phyloP scores from a whole-genome alignment of 2,888 invertebrate species.

The Alentia gelatinosa region DNA sequence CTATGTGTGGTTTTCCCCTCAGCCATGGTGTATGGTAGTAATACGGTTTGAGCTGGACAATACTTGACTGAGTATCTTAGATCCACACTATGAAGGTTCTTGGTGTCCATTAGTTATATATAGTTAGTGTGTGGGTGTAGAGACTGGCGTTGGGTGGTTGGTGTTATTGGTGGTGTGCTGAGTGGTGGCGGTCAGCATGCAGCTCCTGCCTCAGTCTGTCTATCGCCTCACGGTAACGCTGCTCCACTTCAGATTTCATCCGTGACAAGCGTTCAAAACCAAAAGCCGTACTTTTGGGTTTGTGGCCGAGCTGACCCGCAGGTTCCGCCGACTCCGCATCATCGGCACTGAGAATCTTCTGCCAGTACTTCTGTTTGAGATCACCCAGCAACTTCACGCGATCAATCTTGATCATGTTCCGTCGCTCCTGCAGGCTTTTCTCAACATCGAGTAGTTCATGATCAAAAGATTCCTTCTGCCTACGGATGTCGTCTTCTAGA shows the following conservation, averaged over 20 bases:
- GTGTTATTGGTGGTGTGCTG: background rate
- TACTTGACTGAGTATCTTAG: background rate
- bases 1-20: too few relatives aligned
- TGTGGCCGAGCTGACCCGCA: background rate
- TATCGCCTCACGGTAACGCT: constrained; percentile 67
- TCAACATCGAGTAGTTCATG: constrained; percentile 73
- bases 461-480: constrained; percentile 73
- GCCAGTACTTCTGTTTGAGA: constrained; percentile 39
- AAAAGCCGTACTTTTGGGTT: background rate
- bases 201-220: constrained; percentile 70
- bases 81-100: background rate
- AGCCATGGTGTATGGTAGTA: background rate
- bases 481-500: constrained; percentile 73
- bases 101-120: background rate
- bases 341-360: constrained; percentile 66
- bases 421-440: constrained; percentile 68
- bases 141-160: background rate
- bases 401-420: constrained; percentile 26
- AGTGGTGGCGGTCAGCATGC: constrained; percentile 64
- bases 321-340: constrained; percentile 65
- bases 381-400: constrained; percentile 14
- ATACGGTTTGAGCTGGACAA: constrained; percentile 33
- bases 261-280: constrained; percentile 47
- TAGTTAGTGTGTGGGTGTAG: background rate
- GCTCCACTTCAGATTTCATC: constrained; percentile 48